Evolutionary conservation across 1,140 invertebrate species (phyloP).

Genomic region (Aricia agestis): DNA sequence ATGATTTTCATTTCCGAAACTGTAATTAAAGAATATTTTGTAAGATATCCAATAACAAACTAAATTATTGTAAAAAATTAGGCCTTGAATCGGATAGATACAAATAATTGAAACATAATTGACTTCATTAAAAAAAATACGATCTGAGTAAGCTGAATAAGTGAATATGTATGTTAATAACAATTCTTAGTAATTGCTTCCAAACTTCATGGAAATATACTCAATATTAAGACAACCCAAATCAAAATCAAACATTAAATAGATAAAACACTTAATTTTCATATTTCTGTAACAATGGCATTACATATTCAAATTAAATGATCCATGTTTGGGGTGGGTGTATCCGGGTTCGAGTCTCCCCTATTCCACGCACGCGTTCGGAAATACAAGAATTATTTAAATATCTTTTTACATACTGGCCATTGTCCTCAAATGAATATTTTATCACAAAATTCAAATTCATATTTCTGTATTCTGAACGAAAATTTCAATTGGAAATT

Average conservation of each 20-base stretch:
- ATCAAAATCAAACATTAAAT: background rate
- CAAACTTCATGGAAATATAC: background rate
- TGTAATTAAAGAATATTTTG: too few relatives aligned
- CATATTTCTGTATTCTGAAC: constrained; percentile 3
- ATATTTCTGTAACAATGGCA: constrained; percentile 42
- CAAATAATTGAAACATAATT: too few relatives aligned
- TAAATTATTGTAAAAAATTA: too few relatives aligned
- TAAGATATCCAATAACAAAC: too few relatives aligned
- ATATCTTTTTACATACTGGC: constrained; percentile 17
- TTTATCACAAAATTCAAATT: constrained; percentile 12
- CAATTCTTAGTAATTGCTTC: background rate
- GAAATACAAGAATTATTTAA: constrained; percentile 31
- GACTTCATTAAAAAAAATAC: too few relatives aligned
- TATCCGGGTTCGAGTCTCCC: constrained; percentile 49
- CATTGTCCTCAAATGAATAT: constrained; percentile 12
- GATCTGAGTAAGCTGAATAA: too few relatives aligned
- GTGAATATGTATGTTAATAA: background rate
- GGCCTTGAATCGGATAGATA: too few relatives aligned
- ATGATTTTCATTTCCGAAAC: too few relatives aligned
- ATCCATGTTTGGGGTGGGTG: constrained; percentile 33
- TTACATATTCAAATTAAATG: constrained; percentile 58
- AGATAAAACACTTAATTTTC: constrained; percentile 22
- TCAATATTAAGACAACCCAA: constrained; percentile 18
- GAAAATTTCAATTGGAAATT: constrained; percentile 7
- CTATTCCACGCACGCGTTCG: constrained; percentile 40